Conservation (phyloP, 2,797 vertebrate genomes). For the Xenops minutus region DNA sequence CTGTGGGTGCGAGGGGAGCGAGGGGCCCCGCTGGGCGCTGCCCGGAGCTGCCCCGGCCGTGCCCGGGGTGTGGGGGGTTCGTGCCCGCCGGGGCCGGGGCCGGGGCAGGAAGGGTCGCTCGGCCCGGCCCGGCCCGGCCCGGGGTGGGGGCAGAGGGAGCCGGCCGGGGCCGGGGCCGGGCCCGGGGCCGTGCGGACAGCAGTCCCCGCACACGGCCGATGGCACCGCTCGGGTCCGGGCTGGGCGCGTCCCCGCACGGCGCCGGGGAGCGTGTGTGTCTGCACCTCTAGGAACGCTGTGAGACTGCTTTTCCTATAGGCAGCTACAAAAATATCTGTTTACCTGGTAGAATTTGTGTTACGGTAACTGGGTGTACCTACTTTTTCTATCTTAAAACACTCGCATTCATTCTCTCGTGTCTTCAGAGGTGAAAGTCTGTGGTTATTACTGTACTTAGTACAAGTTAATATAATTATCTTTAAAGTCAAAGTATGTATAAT, state of each 20-base stretch:
- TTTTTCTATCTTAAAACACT: not conserved
- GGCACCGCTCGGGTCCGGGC: accelerated
- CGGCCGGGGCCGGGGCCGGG: not conserved
- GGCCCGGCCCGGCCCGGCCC: too few species aligned
- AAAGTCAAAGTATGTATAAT: not conserved
- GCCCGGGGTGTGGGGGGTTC: not conserved
- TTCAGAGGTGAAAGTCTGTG: not conserved
- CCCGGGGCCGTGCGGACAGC: not conserved
- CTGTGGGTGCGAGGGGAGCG: too few species aligned
- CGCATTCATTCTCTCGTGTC: not conserved
- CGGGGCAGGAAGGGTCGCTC: too few species aligned
- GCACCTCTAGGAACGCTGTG: accelerated
- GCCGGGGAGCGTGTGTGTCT: not conserved
- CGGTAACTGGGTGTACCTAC: not conserved
- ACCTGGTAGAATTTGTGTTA: not conserved
- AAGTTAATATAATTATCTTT: not conserved
- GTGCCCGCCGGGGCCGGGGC: too few species aligned
- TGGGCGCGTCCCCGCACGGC: not conserved
- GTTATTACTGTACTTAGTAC: not conserved
- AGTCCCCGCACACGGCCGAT: not conserved
- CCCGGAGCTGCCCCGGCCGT: too few species aligned
- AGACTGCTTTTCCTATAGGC: accelerated
- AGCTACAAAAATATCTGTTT: not conserved
- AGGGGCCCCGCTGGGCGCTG: too few species aligned
- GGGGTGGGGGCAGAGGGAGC: not conserved